These are phyloP conservation scores for Netelia fuscicornis DNA, from an alignment of 2,888 invertebrate species.

Conservation along the genomic window DNA sequence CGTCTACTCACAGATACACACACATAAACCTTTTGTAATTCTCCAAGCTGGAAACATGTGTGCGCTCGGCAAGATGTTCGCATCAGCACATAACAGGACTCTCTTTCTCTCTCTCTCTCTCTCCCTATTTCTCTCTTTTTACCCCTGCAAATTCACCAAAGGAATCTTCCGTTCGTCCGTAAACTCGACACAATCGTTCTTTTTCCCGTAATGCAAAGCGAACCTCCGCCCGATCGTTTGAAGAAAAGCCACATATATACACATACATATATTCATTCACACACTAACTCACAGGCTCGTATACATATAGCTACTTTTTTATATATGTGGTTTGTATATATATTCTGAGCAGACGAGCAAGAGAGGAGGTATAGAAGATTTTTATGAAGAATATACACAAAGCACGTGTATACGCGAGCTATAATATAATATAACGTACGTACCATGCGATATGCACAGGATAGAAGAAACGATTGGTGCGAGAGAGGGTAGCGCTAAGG, in stretches of 20 bases:
- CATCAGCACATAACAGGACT: constrained; percentile 32
- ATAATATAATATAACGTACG: neutral
- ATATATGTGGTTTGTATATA: too few relatives aligned
- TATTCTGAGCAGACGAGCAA: too few relatives aligned
- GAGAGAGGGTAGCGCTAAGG: constrained; percentile 34
- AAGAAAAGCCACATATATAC: neutral
- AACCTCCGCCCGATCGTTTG: constrained; percentile 59
- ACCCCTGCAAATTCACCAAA: constrained; percentile 63
- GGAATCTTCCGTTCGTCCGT: constrained; percentile 76
- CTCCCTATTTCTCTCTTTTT: neutral
- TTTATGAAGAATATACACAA: neutral
- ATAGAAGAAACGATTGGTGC: constrained; percentile 13
- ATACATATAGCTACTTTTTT: too few relatives aligned
- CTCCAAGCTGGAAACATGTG: constrained; percentile 26
- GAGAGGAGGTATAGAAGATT: neutral
- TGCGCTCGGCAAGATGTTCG: constrained; percentile 31
- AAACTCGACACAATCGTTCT: constrained; percentile 79
- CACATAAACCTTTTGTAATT: constrained; percentile 48
- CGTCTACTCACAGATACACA: neutral
- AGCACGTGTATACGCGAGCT: neutral
- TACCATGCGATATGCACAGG: neutral
- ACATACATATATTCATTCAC: too few relatives aligned
- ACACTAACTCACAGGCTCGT: too few relatives aligned
- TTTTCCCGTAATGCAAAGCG: constrained; percentile 64
- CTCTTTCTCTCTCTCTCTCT: neutral